Percentiles rank a stretch among this genome's conserved stretches.
phyloP scores from a whole-genome alignment of 1,140 invertebrate genomes.

The Drosophila mauritiana region DNA sequence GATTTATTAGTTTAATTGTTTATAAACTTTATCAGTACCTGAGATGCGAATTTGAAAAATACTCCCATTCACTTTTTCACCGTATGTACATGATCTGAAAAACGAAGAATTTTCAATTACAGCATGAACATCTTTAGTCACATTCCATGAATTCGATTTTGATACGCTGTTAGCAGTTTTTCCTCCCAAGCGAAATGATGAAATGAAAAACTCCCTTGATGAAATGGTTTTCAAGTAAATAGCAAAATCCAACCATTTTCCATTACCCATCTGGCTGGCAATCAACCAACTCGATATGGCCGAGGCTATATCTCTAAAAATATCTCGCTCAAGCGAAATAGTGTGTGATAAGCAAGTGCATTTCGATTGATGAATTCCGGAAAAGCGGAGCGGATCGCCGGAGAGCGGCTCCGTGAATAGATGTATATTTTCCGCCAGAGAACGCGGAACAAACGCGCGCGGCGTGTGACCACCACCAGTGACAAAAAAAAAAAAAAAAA shows the following conservation, averaged over 20 bases:
- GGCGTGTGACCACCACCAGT: conserved; percentile 33
- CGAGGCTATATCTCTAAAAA: conserved; percentile 50
- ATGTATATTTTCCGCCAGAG: conserved; percentile 28
- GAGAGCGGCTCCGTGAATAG: conserved; percentile 27
- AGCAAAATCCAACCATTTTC: conserved; percentile 13
- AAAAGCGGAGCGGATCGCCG: conserved; percentile 3
- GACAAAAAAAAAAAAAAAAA: conserved; percentile 35
- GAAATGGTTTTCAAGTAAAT: neutral
- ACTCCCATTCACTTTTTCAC: too few species aligned
- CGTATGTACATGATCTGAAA: too few species aligned
- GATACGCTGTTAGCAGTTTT: neutral
- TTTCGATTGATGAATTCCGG: conserved; percentile 15
- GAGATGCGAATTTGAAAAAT: too few species aligned
- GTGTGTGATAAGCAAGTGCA: conserved; percentile 71
- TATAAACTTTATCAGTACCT: neutral
- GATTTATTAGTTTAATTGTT: conserved; percentile 12
- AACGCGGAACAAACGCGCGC: conserved; percentile 28
- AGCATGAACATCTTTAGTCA: too few species aligned
- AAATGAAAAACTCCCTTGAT: neutral
- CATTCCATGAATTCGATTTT: neutral
- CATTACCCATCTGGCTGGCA: conserved; percentile 52
- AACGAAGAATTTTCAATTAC: too few species aligned
- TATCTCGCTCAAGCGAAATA: conserved; percentile 28
- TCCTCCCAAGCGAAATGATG: too few species aligned
- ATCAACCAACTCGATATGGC: conserved; percentile 56